phyloP scores from a whole-genome alignment of 2,797 vertebrate species.

The Malurus splendens region DNA sequence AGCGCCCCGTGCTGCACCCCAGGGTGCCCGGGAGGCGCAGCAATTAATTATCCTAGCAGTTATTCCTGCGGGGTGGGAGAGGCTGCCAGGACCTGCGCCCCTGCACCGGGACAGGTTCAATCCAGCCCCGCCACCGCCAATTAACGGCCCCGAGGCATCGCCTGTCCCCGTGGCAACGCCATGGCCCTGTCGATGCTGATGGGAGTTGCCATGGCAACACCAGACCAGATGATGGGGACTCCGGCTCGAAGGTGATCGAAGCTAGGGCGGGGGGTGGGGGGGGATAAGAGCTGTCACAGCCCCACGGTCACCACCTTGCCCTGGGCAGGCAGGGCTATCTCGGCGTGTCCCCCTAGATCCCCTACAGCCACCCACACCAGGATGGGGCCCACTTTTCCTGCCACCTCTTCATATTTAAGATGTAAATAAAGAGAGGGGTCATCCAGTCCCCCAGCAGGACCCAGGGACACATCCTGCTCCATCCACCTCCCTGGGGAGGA shows the following conservation, averaged over 20 bases:
- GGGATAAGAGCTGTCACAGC: not conserved
- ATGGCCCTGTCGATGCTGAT: slow-evolving; percentile 68
- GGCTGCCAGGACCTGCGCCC: not conserved
- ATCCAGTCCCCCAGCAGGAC: not conserved
- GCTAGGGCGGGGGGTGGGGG: not conserved
- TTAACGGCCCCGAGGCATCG: slow-evolving; percentile 73
- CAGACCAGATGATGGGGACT: not conserved
- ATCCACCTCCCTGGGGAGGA: not conserved
- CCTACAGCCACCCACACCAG: not conserved
- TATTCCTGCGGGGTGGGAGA: not conserved
- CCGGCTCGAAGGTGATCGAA: not conserved
- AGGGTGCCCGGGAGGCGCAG: not conserved
- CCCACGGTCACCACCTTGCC: not conserved
- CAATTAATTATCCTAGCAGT: not conserved
- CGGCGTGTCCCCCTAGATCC: accelerated
- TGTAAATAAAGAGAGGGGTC: not conserved
- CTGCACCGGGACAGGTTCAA: not conserved
- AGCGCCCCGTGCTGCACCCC: accelerated
- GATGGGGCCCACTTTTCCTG: not conserved
- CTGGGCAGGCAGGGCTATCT: not conserved
- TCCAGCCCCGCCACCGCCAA: slow-evolving; percentile 15
- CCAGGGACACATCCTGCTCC: not conserved
- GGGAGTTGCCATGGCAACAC: slow-evolving; percentile 71
- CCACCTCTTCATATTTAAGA: not conserved
- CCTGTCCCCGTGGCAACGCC: slow-evolving; percentile 78